phyloP scores from a whole-genome alignment of 2,797 vertebrate genomes.

The Coccyzus lansbergi region DNA sequence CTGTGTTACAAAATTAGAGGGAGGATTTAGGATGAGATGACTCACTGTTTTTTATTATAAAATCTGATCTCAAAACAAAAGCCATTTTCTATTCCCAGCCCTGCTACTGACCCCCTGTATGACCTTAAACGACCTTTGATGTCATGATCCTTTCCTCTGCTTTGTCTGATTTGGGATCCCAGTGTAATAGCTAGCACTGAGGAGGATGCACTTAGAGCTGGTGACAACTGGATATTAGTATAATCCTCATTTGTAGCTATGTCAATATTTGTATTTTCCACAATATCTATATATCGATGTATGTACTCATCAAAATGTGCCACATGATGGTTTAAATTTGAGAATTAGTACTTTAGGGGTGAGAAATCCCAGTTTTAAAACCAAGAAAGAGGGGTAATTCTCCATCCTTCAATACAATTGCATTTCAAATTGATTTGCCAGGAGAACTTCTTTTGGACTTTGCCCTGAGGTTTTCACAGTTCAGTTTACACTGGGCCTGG shows the following conservation, averaged over 20 bases:
- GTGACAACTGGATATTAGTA: background rate
- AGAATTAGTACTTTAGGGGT: background rate
- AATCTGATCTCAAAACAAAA: slow-evolving; percentile 29
- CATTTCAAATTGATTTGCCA: background rate
- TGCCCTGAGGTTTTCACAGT: background rate
- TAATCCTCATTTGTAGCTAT: background rate
- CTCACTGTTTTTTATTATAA: slow-evolving; percentile 37
- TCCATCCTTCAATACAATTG: background rate
- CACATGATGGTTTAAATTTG: background rate
- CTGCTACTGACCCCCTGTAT: background rate
- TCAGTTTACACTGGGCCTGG: background rate
- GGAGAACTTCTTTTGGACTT: background rate
- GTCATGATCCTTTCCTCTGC: background rate
- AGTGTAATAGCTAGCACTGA: background rate
- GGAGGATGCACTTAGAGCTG: background rate
- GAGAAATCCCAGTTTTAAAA: background rate
- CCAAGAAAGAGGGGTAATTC: background rate
- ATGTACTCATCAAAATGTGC: background rate
- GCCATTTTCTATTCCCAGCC: background rate
- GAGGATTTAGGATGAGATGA: slow-evolving; percentile 42
- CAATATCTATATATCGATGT: background rate
- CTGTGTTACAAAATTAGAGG: slow-evolving; percentile 70
- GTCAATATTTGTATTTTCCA: background rate
- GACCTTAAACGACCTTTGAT: slow-evolving; percentile 47
- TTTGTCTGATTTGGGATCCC: background rate